Percentiles rank a stretch among this genome's conserved stretches.
phyloP scores from a whole-genome alignment of 1,140 invertebrate genomes.

The Coenobita brevimanus region DNA sequence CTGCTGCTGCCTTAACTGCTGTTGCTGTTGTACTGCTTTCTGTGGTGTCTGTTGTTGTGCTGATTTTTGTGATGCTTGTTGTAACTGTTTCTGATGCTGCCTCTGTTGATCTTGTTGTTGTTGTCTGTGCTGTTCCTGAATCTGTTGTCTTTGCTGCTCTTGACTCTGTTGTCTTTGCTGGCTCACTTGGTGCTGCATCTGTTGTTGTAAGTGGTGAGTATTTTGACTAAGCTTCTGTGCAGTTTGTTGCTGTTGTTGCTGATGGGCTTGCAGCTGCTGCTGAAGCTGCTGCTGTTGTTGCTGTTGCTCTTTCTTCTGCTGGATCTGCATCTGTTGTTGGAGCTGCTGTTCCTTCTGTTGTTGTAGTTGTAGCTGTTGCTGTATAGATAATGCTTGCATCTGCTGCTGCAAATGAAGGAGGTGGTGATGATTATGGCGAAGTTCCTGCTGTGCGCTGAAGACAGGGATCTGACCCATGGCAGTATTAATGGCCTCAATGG shows the following conservation, averaged over 20 bases:
- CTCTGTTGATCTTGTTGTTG: constrained; percentile 46
- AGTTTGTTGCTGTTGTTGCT: constrained; percentile 49
- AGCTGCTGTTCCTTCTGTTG: constrained; percentile 26
- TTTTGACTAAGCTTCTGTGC: constrained; percentile 26
- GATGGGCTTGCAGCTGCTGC: constrained; percentile 36
- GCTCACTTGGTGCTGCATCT: constrained; percentile 35
- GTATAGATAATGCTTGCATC: constrained; percentile 53
- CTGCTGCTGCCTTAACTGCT: constrained; percentile 53
- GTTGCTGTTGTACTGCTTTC: constrained; percentile 36
- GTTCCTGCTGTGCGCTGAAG: constrained; percentile 61
- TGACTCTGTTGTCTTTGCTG: constrained; percentile 46
- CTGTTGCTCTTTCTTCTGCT: constrained; percentile 34
- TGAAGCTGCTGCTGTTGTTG: constrained; percentile 48
- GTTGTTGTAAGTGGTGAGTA: constrained; percentile 38
- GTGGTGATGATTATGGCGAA: constrained; percentile 59
- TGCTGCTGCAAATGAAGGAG: constrained; percentile 54
- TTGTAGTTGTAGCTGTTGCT: constrained; percentile 49
- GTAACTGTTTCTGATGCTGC: constrained; percentile 34
- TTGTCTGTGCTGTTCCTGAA: constrained; percentile 29
- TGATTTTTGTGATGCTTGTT: constrained; percentile 33
- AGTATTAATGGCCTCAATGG: constrained; percentile 58
- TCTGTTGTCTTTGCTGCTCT: constrained; percentile 43
- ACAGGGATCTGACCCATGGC: constrained; percentile 62
- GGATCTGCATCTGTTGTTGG: constrained; percentile 23
- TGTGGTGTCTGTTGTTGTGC: constrained; percentile 38